These are phyloP conservation scores for Diarsia mendica DNA, from an alignment of 2,888 invertebrate genomes.

Conservation along the genomic window DNA sequence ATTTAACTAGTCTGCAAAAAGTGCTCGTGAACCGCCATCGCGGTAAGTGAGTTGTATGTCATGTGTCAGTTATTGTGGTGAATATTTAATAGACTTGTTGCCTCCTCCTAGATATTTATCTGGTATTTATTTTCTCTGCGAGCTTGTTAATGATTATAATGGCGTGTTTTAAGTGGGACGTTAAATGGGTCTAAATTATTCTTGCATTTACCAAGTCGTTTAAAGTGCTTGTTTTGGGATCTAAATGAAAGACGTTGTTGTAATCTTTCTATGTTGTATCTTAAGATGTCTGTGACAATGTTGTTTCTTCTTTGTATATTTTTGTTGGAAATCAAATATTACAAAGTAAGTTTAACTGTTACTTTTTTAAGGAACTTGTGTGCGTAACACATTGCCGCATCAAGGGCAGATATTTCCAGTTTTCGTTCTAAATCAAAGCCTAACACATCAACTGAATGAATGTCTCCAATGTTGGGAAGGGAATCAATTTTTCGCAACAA, in stretches of 20 bases:
- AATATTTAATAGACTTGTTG: conserved; percentile 52
- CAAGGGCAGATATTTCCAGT: neutral
- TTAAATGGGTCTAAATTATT: conserved; percentile 11
- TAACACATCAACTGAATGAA: neutral
- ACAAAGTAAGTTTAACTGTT: too few species aligned
- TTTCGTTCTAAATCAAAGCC: neutral
- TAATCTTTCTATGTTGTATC: too few species aligned
- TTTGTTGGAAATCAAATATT: too few species aligned
- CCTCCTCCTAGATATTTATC: conserved; percentile 27
- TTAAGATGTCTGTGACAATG: too few species aligned
- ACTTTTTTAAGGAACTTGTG: too few species aligned
- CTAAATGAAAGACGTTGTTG: too few species aligned
- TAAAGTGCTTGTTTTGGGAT: too few species aligned
- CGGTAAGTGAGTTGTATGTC: conserved; percentile 44
- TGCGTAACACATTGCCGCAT: neutral
- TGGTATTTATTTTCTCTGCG: conserved; percentile 11
- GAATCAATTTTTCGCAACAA: conserved; percentile 66
- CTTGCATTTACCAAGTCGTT: neutral
- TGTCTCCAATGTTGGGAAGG: conserved; percentile 12
- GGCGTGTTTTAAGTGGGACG: conserved; percentile 14
- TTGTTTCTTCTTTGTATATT: too few species aligned
- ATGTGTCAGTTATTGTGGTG: conserved; percentile 46
- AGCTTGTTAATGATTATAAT: conserved; percentile 34
- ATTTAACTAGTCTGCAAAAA: conserved; percentile 39
- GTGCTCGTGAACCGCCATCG: conserved; percentile 40